Evolutionary conservation across 2,888 invertebrate genomes (phyloP), one percentile per base, ranked within the genome.

Genomic region (Dynastes grantii): DNA sequence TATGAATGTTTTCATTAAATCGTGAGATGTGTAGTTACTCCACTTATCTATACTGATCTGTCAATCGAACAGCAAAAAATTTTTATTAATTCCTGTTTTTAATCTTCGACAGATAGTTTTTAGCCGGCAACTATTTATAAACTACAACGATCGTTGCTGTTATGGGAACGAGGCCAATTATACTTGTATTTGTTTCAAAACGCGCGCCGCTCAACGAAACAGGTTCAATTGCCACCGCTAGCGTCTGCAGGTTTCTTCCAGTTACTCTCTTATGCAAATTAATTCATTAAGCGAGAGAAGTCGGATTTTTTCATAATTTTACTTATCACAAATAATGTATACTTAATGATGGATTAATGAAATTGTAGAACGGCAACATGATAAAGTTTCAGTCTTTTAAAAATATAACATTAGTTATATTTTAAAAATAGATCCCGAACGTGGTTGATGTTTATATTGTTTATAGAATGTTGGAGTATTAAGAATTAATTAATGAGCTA

Each of bases 91-190:
- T 37, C n/a, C 27, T 37, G 16, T 68, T 29, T 27, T 27, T 49
- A 32, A 68, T 68, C 11, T 32, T 68, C 13, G 16, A 27, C 51
- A 51, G 29, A 51, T 68, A 68, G 68, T 49, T 68, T 11, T 68
- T 68, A 49, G 51, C 13, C 45, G 45, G 37, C 11, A 32, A 64
- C n/a, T 37, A 37, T 37, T 4, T 16, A 67, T 22, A 22, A 22
- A 22, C 49, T 29, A 68, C 51, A 29, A 68, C 68, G n/a, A 27
- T 16, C 27, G 55, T 65, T 49, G 29, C 37, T 40, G 76, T 78
- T 80, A 81, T 83, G 83, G 81, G 83, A 83, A 83, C 81, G 81
- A 65, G 83, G 83, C 83, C 83, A 83, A 83, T 83, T 83, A 83
- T 81, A 78, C 32, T 40, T 22, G 61, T 9, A 58, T 9, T 63